Evolutionary conservation across 2,888 invertebrate species (phyloP), one percentile per base, ranked within the genome.

Genomic region (Cyaniris semiargus): DNA sequence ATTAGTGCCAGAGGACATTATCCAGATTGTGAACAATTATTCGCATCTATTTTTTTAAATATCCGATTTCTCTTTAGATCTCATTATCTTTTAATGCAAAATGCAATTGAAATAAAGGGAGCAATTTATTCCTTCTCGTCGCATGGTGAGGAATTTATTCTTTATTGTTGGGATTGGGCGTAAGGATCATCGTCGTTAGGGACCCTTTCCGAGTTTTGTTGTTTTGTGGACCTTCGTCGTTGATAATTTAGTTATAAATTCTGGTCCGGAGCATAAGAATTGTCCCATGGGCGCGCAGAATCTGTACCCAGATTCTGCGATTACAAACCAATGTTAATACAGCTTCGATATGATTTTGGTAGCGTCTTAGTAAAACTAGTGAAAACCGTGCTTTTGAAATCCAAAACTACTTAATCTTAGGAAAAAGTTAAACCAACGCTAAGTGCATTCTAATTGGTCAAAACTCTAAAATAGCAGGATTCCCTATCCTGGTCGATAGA

Each of bases 1-100:
- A 93, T 93, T 93, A 93, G 91, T 91, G 91, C 90, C 93, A 89
- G 90, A 91, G 92, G 93, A 93, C 91, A 92, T 92, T 93, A 92
- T 88, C 88, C 90, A 86, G 85, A 84, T 86, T 88, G 88, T 88
- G 88, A 85, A 84, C 84, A 83, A 84, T 83, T 84, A 84, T 85
- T 86, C 84, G 81, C 84, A 86, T 81, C 84, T 87, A 85, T 82
- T 88, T 88, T 85, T 83, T 85, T 81, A 88, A 89, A 88, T 86
- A 87, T 86, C 85, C 85, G 85, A 79, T 78, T 72, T 48, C 70
- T 76, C 77, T 78, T 79, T 76, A 81, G 76, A 71, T 79, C 76
- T 78, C 77, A 82, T 80, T 79, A 78, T 77, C 78, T 76, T 78
- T 76, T 31, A 72, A 74, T 74, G 74, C 74, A 74, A 74, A 74